These are phyloP conservation scores for Simalia tracyae DNA, from an alignment of 2,797 vertebrate genomes.

Conservation along the genomic window DNA sequence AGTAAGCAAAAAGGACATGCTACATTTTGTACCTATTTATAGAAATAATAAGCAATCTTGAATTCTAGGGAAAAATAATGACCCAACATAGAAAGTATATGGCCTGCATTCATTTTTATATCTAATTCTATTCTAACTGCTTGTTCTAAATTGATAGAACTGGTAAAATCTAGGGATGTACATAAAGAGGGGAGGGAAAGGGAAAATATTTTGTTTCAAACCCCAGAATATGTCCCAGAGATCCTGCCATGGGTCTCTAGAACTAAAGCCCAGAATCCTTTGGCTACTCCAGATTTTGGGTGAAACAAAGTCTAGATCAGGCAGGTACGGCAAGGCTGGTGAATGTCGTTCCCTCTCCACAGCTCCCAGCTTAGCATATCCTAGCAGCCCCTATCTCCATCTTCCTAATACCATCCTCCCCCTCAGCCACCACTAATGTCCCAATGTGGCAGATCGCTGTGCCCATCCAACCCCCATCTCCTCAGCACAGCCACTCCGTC, in stretches of 20 bases:
- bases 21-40: slow-evolving; percentile 43
- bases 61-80: neutral
- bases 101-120: slow-evolving; percentile 13
- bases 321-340: too few relatives aligned
- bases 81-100: too few relatives aligned
- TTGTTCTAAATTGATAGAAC: neutral
- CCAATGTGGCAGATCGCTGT: neutral
- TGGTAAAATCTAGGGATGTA: neutral
- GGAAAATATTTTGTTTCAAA: too few relatives aligned
- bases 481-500: neutral
- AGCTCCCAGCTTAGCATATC: too few relatives aligned
- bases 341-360: too few relatives aligned
- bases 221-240: too few relatives aligned
- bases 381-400: neutral
- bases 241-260: too few relatives aligned
- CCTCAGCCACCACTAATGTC: neutral
- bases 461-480: neutral
- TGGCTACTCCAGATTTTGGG: too few relatives aligned
- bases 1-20: neutral
- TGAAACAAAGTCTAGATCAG: too few relatives aligned
- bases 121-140: neutral
- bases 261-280: too few relatives aligned
- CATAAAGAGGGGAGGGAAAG: neutral
- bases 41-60: neutral
- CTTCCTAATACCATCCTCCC: neutral